Evolutionary conservation across 2,113 vertebrate species (phyloP).

Genomic region (Plotosus lineatus): DNA sequence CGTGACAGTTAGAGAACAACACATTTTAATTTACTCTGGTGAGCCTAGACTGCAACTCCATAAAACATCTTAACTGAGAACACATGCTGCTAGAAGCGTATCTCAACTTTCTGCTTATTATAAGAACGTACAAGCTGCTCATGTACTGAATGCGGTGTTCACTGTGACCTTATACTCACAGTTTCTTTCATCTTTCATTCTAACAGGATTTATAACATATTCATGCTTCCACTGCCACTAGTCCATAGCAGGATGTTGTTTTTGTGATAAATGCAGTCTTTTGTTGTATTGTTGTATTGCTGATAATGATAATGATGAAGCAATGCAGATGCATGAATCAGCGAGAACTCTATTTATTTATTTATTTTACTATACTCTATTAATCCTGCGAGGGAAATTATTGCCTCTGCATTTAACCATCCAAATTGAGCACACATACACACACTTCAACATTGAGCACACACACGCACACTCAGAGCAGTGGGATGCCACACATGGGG

Average conservation of each 20-base stretch:
- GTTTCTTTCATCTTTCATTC: neutral
- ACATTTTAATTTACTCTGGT: neutral
- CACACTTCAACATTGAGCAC: too few relatives aligned
- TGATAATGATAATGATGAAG: too few relatives aligned
- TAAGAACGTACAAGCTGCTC: neutral
- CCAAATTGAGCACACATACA: too few relatives aligned
- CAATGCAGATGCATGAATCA: too few relatives aligned
- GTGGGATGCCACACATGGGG: too few relatives aligned
- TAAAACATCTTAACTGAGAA: neutral
- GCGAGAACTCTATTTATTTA: too few relatives aligned
- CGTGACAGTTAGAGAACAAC: neutral
- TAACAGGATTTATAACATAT: neutral
- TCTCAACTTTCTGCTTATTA: slow-evolving; percentile 1
- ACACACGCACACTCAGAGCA: too few relatives aligned
- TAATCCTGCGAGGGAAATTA: too few relatives aligned
- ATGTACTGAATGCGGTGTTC: neutral
- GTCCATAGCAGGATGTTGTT: neutral
- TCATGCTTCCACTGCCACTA: neutral
- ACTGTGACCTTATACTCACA: neutral
- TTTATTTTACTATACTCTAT: too few relatives aligned
- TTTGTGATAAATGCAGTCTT: neutral
- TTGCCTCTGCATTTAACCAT: too few relatives aligned
- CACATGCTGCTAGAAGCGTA: slow-evolving; percentile 14
- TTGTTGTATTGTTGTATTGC: too few relatives aligned
- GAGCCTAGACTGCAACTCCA: neutral